These are phyloP conservation scores for Idaea aversata DNA, from an alignment of 2,888 invertebrate species.

Conservation along the genomic window DNA sequence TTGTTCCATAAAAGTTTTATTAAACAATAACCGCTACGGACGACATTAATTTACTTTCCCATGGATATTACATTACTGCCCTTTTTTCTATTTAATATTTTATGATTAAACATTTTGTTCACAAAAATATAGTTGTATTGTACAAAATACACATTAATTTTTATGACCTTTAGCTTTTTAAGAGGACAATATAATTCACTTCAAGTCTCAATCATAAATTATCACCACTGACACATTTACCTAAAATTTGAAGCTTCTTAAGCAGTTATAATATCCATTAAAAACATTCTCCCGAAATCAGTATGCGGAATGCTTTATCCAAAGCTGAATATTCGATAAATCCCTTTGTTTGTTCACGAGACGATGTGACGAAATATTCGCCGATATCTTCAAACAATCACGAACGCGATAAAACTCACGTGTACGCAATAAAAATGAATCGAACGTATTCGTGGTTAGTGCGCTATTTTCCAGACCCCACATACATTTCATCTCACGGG, in stretches of 20 bases:
- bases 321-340: not conserved
- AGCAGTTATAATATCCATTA: not conserved
- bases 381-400: slow-evolving; percentile 16
- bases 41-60: slow-evolving; percentile 26
- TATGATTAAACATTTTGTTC: not conserved
- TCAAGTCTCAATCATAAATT: no score
- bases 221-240: no score
- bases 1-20: slow-evolving; percentile 34
- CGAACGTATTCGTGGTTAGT: slow-evolving; percentile 35
- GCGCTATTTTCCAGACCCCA: slow-evolving; percentile 41
- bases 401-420: slow-evolving; percentile 10
- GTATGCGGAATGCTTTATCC: not conserved
- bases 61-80: slow-evolving; percentile 14
- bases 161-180: not conserved
- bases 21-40: slow-evolving; percentile 28
- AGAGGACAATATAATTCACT: no score
- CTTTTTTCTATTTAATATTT: not conserved
- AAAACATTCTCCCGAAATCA: not conserved
- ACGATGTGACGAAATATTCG: slow-evolving; percentile 14
- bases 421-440: slow-evolving; percentile 13
- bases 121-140: not conserved
- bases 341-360: not conserved
- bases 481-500: slow-evolving; percentile 54
- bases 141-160: not conserved
- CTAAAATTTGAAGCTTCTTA: no score